Evolutionary conservation across 2,888 invertebrate species (phyloP), one percentile per base, ranked within the genome.

Genomic region (Ceramica pisi): DNA sequence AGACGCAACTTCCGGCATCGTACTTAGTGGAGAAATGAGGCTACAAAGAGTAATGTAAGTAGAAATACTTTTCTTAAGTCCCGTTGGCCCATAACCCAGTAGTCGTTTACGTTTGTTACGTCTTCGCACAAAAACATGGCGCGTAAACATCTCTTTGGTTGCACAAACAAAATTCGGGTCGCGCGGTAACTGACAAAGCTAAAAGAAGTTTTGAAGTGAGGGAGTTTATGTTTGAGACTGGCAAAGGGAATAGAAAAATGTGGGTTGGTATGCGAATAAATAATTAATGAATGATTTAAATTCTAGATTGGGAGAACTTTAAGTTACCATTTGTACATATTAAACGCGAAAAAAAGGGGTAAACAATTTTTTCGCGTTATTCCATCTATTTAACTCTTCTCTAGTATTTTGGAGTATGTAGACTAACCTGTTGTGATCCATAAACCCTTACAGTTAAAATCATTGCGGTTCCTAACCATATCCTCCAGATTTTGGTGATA

Each of bases 141-240:
- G 80, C 75, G 74, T 67, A 82, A 80, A 83, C 80, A 82, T 46
- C 61, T 67, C 61, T 38, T 50, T 23, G 68, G 41, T 66, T 66
- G 79, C 79, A 80, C 82, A 80, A 80, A 78, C 82, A 82, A 67
- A 78, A 80, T 80, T 78, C 80, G 80, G 80, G 80, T 78, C 80
- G 73, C 80, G 51, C 82, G 57, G 53, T 50, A 57, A 63, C 78
- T 67, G 51, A 65, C 79, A 73, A 60, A 68, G 82, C 73, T 51
- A 55, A 65, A 73, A 82, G 73, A 66, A 78, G 46, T 71, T 64
- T n/a, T 63, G 41, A 48, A 71, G 48, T 51, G 51, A 23, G 31
- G 23, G 53, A 71, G 57, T 81, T 81, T 71, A 51, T 66, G 50
- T 81, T 70, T 48, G 46, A 19, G 70, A 46, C 51, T 19, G 55